These are phyloP conservation scores for Chamaea fasciata DNA, from an alignment of 2,113 vertebrate genomes.

Conservation along the genomic window DNA sequence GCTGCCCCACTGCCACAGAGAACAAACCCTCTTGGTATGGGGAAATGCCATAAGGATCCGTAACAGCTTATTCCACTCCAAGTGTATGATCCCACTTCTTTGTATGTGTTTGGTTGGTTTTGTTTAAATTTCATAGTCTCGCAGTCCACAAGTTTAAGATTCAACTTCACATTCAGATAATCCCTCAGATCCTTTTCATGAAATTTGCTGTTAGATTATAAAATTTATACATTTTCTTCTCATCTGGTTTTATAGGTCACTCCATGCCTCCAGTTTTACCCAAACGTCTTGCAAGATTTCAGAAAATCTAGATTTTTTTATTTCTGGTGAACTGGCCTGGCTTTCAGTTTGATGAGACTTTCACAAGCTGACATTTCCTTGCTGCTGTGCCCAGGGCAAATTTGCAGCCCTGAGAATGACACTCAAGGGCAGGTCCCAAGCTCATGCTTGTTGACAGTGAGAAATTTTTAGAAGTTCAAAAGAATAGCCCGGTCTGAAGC, in stretches of 20 bases:
- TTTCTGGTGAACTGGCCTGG: neutral
- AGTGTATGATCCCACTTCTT: neutral
- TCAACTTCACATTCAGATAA: neutral
- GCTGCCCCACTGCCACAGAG: fast-evolving
- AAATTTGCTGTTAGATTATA: neutral
- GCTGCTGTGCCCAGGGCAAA: neutral
- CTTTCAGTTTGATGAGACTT: neutral
- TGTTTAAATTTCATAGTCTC: neutral
- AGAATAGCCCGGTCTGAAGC: neutral
- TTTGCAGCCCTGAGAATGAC: neutral
- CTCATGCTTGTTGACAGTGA: fast-evolving
- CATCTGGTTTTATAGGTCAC: neutral
- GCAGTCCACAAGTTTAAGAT: neutral
- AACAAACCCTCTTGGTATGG: neutral
- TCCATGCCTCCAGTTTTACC: neutral
- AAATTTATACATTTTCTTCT: neutral
- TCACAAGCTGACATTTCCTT: neutral
- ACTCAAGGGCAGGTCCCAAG: neutral
- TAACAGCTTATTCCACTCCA: neutral
- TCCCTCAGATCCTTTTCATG: neutral
- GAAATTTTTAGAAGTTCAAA: neutral
- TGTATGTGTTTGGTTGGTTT: neutral
- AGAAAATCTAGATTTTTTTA: neutral
- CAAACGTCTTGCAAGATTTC: neutral
- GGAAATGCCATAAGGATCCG: neutral